Base-by-base conservation (phyloP, 1,140 invertebrate genomes). In the Conus betulinus region DNA sequence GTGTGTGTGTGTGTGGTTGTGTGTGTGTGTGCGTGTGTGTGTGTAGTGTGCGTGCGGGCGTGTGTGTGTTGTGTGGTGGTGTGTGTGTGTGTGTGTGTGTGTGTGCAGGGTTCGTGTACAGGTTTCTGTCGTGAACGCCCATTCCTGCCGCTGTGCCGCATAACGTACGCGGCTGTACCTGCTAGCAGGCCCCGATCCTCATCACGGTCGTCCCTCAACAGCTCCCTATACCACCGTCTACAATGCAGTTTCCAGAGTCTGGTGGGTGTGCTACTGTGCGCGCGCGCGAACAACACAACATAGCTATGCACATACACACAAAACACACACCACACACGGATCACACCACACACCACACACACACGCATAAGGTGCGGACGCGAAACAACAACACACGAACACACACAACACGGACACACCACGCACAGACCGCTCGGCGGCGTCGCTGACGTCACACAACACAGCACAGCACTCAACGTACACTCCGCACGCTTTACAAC, bases 171-270 rank as follows among this genome's bases (percentile, higher is more conserved):
- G 90, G 91, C 4, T 91, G 20, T 94, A 93, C 86, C 88, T 94
- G 6, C 85, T 93, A n/a, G 7, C 92, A 93, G n/a, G n/a, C n/a
- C 71, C 97, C 98, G 79, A 97, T 97, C 15, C 96, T 97, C 60
- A 97, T 88, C 7, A 51, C 74, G 1, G 86, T 90, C 5, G 78
- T 90, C n/a, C 13, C 82, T 90, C 57, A 88, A 88, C 67, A 79
- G 63, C 27, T 27, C 85, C 13, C 78, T 53, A 23, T 53, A 78
- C 55, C n/a, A n/a, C 60, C 17, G 17, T 90, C 53, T 79, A 78
- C 52, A n/a, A 51, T 90, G 7, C 81, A 83, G 13, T n/a, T 83
- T 87, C 20, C 76, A 84, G 13, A 67, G 88, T 15, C 76, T 90
- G 87, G 89, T 90, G 63, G 81, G 87, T 88, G 25, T 7, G 27